Evolutionary conservation across 2,888 invertebrate species (phyloP), one percentile per base, ranked within the genome.

Genomic region (Coenonympha glycerion): DNA sequence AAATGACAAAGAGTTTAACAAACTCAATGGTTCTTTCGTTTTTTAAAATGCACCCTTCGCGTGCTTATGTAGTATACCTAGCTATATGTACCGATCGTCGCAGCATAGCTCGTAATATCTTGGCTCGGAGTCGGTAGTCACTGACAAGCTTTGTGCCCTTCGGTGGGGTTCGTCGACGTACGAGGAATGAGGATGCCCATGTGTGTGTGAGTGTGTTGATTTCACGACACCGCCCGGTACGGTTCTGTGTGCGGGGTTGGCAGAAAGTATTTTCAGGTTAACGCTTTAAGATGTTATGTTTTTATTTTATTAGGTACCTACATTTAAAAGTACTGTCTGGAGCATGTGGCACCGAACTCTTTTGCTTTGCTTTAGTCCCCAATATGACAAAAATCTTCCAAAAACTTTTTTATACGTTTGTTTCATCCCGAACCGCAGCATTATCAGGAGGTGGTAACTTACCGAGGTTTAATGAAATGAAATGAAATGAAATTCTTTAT

Each of bases 151-250:
- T 79, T 78, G 77, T 66, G 65, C 64, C 66, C 63, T 65, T 64
- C 59, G 53, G 59, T 60, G 58, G 66, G 66, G 63, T 55, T 53
- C 53, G 64, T 67, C 62, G 68, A 66, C 60, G 47, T 47, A n/a
- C n/a, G n/a, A n/a, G n/a, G n/a, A n/a, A n/a, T n/a, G n/a, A n/a
- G n/a, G n/a, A n/a, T n/a, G n/a, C n/a, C n/a, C n/a, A 57, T 67
- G 57, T 64, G 59, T 59, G 68, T 62, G 69, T 79, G 78, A 79
- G 79, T 85, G 82, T 71, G 85, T 84, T 83, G 86, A 85, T 85
- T 85, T 84, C 77, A 81, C 82, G 83, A 82, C 80, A 73, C 69
- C 69, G 68, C 69, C 74, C 71, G 66, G 65, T 69, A 72, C 66
- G 65, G 69, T 66, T 66, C 66, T 54, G 15, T 49, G 49, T 49